These are phyloP conservation scores for Takifugu ocellatus DNA, from an alignment of 2,797 vertebrate genomes.

Conservation along the genomic window DNA sequence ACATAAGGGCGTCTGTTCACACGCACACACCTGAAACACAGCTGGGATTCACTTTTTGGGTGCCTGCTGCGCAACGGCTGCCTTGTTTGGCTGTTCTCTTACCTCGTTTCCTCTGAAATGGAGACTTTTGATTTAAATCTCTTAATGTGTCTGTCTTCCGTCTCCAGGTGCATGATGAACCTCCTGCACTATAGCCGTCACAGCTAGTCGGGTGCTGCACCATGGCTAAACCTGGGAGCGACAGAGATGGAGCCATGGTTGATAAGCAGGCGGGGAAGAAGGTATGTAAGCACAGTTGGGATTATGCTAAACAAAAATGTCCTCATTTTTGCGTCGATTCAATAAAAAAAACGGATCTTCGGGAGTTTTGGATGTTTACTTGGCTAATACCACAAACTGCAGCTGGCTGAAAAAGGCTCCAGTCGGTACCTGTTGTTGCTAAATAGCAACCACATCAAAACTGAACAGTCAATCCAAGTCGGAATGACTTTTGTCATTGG, in stretches of 20 bases:
- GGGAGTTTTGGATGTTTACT: too few species aligned
- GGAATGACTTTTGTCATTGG: too few species aligned
- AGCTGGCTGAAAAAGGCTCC: too few species aligned
- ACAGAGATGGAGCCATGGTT: constrained; percentile 97
- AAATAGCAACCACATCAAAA: too few species aligned
- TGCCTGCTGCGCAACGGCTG: not conserved
- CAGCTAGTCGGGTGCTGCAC: constrained; percentile 90
- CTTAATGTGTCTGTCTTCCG: constrained; percentile 4
- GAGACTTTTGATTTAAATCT: constrained; percentile 10
- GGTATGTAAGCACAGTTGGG: constrained; percentile 65
- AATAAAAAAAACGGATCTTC: too few species aligned
- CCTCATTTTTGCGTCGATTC: too few species aligned
- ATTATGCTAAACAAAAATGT: not conserved
- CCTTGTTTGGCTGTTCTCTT: constrained; percentile 7
- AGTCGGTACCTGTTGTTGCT: too few species aligned
- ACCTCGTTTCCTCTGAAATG: constrained; percentile 18
- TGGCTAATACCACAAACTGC: too few species aligned
- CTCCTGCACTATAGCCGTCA: constrained; percentile 77
- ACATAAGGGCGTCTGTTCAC: not conserved
- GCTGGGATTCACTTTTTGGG: constrained; percentile 9
- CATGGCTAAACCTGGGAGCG: constrained; percentile 98
- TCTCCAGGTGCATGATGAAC: constrained; percentile 91
- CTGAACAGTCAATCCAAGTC: too few species aligned
- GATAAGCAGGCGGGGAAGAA: constrained; percentile 96
- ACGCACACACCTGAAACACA: constrained; percentile 18